phyloP scores from a whole-genome alignment of 2,888 invertebrate species.

The Anthrax anthrax region DNA sequence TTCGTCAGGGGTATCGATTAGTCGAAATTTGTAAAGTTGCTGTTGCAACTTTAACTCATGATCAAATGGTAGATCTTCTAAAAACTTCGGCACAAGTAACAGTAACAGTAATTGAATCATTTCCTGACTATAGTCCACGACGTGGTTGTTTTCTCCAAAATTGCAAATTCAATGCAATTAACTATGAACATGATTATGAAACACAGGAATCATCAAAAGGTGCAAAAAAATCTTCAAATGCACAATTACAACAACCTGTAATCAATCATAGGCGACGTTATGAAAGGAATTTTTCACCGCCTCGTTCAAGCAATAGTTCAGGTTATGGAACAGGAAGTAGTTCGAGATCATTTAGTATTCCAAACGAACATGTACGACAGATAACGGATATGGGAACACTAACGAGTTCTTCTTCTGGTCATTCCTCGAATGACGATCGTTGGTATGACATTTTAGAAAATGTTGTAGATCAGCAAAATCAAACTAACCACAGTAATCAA shows the following conservation, averaged over 20 bases:
- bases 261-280: constrained; percentile 48
- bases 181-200: constrained; percentile 53
- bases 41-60: constrained; percentile 75
- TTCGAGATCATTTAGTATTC: constrained; percentile 33
- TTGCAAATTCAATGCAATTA: constrained; percentile 46
- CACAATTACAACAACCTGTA: constrained; percentile 33
- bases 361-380: constrained; percentile 13
- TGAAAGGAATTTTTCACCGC: constrained; percentile 61
- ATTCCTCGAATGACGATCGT: constrained; percentile 46
- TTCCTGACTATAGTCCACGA: constrained; percentile 49
- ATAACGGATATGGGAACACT: constrained; percentile 37
- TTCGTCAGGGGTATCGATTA: constrained; percentile 75
- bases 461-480: constrained; percentile 32
- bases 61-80: constrained; percentile 83
- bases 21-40: constrained; percentile 87
- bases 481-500: constrained; percentile 18
- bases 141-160: constrained; percentile 50
- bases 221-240: constrained; percentile 16
- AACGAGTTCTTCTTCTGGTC: constrained; percentile 48
- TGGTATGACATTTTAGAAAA: constrained; percentile 44
- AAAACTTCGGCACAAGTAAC: constrained; percentile 80
- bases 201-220: constrained; percentile 7
- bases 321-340: constrained; percentile 65
- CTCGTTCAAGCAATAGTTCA: constrained; percentile 66
- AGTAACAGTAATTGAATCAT: constrained; percentile 65